phyloP scores from a whole-genome alignment of 1,140 invertebrate species.

The Sminthurides bifidus region DNA sequence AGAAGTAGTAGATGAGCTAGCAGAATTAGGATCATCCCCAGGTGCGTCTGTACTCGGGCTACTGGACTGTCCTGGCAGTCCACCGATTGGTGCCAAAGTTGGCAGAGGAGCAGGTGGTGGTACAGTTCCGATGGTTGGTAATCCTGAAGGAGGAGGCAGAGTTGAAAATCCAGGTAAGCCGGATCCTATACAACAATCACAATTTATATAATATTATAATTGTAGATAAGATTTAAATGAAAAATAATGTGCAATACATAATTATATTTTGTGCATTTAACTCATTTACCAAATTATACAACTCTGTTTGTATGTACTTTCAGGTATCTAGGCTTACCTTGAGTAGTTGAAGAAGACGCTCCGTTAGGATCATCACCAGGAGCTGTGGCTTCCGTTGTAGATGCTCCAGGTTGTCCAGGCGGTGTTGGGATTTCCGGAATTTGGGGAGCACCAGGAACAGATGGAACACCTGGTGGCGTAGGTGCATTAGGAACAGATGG shows the following conservation, averaged over 20 bases:
- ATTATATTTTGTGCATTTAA: no score
- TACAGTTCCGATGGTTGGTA: neutral
- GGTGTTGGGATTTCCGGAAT: neutral
- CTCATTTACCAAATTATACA: no score
- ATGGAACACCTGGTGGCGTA: neutral
- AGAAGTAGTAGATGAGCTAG: neutral
- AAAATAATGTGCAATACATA: no score
- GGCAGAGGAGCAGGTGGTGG: conserved; percentile 1
- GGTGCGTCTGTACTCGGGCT: neutral
- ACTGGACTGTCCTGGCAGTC: neutral
- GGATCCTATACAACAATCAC: no score
- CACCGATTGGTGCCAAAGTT: neutral
- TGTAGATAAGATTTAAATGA: no score
- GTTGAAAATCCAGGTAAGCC: conserved; percentile 8
- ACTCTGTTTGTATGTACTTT: no score
- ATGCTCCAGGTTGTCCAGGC: no score
- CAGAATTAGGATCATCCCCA: neutral
- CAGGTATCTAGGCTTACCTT: no score
- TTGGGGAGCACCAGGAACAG: neutral
- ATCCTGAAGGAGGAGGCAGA: conserved; percentile 1
- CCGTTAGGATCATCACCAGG: conserved; percentile 2
- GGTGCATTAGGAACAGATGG: neutral
- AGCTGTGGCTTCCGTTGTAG: no score
- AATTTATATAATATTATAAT: no score
- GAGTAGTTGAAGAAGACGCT: no score